These are phyloP conservation scores for Aradophagus sp. DNA, from an alignment of 1,140 invertebrate species.

Conservation along the genomic window DNA sequence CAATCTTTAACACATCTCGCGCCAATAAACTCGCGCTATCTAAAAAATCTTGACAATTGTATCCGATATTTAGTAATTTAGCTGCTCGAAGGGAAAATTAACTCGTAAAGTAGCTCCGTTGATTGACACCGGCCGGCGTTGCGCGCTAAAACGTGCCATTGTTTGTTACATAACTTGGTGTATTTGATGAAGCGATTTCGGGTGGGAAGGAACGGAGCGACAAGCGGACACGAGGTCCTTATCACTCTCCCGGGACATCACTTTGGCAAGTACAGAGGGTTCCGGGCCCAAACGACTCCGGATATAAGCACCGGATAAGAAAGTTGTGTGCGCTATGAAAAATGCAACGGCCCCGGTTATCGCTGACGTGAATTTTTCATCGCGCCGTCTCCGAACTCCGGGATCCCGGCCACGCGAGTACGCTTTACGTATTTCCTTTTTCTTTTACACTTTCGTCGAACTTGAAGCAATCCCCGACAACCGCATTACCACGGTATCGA, in stretches of 20 bases:
- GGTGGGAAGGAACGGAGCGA: constrained; percentile 51
- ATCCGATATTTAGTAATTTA: constrained; percentile 6
- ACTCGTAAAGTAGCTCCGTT: constrained; percentile 33
- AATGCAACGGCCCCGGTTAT: constrained; percentile 72
- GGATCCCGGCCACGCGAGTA: constrained; percentile 48
- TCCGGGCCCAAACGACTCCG: constrained; percentile 66
- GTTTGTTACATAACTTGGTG: constrained; percentile 49
- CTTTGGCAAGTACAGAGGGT: constrained; percentile 59
- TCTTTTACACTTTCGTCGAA: constrained; percentile 43
- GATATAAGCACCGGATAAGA: constrained; percentile 72
- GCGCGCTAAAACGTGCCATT: constrained; percentile 31
- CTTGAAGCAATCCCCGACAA: constrained; percentile 38
- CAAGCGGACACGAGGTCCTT: constrained; percentile 62
- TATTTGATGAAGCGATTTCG: constrained; percentile 55
- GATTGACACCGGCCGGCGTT: constrained; percentile 27
- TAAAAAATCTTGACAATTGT: constrained; percentile 10
- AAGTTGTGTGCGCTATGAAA: constrained; percentile 71
- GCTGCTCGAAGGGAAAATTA: constrained; percentile 22
- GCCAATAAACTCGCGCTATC: no score
- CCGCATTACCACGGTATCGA: constrained; percentile 30
- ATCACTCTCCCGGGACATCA: constrained; percentile 64
- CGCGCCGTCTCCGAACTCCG: constrained; percentile 51
- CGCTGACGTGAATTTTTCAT: constrained; percentile 73
- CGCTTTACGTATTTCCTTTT: constrained; percentile 35
- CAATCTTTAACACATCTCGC: no score